Evolutionary conservation across 2,888 invertebrate species (phyloP).

Genomic region (Tanypteryx hageni): DNA sequence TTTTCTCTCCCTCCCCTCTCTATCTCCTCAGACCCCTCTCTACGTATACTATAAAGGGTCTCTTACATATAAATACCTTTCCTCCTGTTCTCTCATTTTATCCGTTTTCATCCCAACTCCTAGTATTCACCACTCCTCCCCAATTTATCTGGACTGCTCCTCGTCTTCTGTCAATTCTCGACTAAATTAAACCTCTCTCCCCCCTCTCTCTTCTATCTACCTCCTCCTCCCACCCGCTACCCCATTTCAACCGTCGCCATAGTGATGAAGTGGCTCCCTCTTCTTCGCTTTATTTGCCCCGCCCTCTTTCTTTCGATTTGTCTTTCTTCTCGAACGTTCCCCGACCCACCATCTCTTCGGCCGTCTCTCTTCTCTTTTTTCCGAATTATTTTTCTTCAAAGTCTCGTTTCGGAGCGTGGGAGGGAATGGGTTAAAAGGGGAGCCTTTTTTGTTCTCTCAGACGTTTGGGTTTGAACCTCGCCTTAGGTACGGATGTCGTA

Average conservation of each 20-base stretch:
- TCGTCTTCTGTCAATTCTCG: slow-evolving; percentile 38
- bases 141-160: background rate
- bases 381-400: background rate
- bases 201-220: background rate
- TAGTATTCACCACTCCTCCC: background rate
- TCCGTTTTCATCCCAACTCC: background rate
- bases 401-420: background rate
- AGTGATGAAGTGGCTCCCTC: slow-evolving; percentile 60
- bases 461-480: background rate
- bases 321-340: background rate
- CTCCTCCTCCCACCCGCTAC: background rate
- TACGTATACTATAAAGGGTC: slow-evolving; percentile 14
- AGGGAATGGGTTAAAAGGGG: background rate
- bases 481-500: background rate
- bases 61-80: background rate
- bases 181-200: slow-evolving; percentile 46
- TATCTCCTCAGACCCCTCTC: background rate
- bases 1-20: background rate
- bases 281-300: slow-evolving; percentile 49
- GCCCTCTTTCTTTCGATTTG: slow-evolving; percentile 55
- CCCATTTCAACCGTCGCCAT: slow-evolving; percentile 39
- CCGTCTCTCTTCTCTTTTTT: slow-evolving; percentile 3
- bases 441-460: background rate
- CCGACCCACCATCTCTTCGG: background rate
- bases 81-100: slow-evolving; percentile 8